Evolutionary conservation across 2,888 invertebrate species (phyloP), one percentile per base, ranked within the genome.

Genomic region (Drosophila quinaria): DNA sequence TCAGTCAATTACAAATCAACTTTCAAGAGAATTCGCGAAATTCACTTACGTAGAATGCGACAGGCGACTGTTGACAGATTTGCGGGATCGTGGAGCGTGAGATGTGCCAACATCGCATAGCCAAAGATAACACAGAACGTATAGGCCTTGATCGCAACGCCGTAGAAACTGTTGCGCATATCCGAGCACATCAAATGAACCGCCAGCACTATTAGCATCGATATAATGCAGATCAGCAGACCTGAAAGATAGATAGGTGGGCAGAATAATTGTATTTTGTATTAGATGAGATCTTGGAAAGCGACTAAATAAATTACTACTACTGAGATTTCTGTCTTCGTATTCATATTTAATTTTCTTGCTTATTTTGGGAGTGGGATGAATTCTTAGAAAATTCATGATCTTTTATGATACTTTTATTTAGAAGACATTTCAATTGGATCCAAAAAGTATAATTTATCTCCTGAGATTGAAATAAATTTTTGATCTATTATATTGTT

Each of bases 81-180:
- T 0, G 73, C 77, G 6, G 91, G 91, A 76, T 91, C 75, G 41
- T 90, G 91, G 0, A 91, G 67, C 0, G 88, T 90, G 19, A 91
- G 69, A 46, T 91, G 88, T 4, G 87, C 90, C 78, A 91, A 49
- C 15, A 90, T 65, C 0, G 88, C 90, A 31, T 91, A 91, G 33
- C 91, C 91, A 58, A 90, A 68, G 37, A 91, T 87, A 65, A 91
- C 80, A 62, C 90, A 90, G 8, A 89, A 69, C 11, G 85, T 62
- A 29, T 91, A 91, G 3, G 90, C 79, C 61, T 90, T 90, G 60
- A 91, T 81, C 17, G 91, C 91, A 4, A 90, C 85, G 31, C 91
- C 91, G 41, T 91, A 91, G 71, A 91, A 91, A 3, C 90, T 90
- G 51, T 91, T 91, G 42, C 91, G 84, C 78, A 91, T 74, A 59